These are phyloP conservation scores for Platygyra sinensis DNA, from an alignment of 64 coral and sea anemone genomes.

Conservation along the genomic window DNA sequence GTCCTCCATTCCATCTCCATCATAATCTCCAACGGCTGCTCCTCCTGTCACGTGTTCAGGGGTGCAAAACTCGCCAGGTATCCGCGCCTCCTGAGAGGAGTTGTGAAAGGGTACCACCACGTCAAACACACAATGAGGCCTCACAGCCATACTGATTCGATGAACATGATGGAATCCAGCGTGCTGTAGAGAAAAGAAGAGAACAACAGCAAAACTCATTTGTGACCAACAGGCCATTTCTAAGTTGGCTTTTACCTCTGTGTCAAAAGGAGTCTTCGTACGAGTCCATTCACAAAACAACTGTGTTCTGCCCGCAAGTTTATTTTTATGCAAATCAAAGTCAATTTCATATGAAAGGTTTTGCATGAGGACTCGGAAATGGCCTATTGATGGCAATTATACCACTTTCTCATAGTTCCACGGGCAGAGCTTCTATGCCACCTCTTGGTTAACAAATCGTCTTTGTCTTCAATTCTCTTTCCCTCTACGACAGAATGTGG, in stretches of 20 bases:
- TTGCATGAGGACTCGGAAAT: too few relatives aligned
- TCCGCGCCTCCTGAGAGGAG: constrained; percentile 60
- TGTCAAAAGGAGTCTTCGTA: neutral
- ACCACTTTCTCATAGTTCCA: too few relatives aligned
- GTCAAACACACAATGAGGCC: constrained; percentile 86
- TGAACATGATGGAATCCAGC: constrained; percentile 80
- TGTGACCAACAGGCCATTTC: too few relatives aligned
- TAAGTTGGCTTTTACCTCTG: too few relatives aligned
- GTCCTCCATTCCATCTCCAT: constrained; percentile 88
- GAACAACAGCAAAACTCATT: neutral
- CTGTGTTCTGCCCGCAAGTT: neutral
- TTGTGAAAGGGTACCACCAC: constrained; percentile 77
- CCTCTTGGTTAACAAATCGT: too few relatives aligned
- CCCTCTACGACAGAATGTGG: too few relatives aligned
- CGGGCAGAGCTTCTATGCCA: too few relatives aligned
- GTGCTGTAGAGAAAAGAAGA: constrained; percentile 37
- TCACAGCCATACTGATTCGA: constrained; percentile 65
- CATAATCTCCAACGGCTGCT: constrained; percentile 90
- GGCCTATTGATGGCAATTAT: too few relatives aligned
- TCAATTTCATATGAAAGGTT: too few relatives aligned
- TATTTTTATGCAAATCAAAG: too few relatives aligned
- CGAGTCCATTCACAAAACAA: neutral
- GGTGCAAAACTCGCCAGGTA: constrained; percentile 85
- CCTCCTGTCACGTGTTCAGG: constrained; percentile 92
- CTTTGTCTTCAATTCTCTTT: too few relatives aligned